phyloP scores from a whole-genome alignment of 2,113 vertebrate species.

The Aspidoscelis tigris region DNA sequence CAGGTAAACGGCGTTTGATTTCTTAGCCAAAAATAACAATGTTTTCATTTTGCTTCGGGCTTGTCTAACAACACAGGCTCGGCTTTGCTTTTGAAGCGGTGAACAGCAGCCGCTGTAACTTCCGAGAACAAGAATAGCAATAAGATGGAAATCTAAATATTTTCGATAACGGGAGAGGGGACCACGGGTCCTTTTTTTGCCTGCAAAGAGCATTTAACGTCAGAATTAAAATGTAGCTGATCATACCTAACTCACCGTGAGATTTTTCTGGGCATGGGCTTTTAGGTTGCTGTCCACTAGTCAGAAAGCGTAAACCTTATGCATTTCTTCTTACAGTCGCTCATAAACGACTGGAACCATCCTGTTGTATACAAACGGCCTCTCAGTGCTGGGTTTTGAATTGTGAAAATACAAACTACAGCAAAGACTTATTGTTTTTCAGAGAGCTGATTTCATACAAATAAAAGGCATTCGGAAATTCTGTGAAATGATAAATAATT shows the following conservation, averaged over 20 bases:
- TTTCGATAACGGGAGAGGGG: neutral
- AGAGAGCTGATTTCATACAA: neutral
- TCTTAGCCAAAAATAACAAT: too few relatives aligned
- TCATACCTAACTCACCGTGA: neutral
- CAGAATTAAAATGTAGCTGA: neutral
- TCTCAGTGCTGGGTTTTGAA: neutral
- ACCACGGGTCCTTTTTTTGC: neutral
- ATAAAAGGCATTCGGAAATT: neutral
- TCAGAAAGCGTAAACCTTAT: neutral
- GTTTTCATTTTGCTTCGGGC: neutral
- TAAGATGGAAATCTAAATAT: neutral
- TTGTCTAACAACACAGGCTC: neutral
- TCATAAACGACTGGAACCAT: neutral
- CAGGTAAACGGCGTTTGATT: neutral
- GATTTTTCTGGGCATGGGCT: neutral
- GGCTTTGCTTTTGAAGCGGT: neutral
- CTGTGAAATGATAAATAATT: neutral
- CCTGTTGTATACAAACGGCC: neutral
- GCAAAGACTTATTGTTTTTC: neutral
- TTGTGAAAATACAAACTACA: neutral
- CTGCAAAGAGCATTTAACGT: neutral
- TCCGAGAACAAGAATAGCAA: neutral
- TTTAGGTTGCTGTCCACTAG: neutral
- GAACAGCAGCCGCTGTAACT: neutral
- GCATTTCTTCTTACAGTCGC: neutral